A percentile compares a stretch with the other conserved stretches of the same genome.
Evolutionary conservation across 2,797 vertebrate genomes (phyloP).

Genomic region (Microcaecilia unicolor): DNA sequence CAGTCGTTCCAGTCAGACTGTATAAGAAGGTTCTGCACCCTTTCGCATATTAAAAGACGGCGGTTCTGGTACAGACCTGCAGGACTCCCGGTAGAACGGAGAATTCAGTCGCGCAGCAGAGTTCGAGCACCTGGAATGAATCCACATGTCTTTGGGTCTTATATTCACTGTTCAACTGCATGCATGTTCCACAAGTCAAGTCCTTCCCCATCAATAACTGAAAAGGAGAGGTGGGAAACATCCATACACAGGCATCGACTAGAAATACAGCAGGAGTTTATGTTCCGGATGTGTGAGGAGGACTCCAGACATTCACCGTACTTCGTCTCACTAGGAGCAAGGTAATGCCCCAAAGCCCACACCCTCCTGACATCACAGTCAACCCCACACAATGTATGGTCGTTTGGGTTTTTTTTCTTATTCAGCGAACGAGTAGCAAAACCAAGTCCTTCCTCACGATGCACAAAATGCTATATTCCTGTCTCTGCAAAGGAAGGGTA

Average conservation of each 20-base stretch:
- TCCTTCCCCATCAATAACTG: background rate
- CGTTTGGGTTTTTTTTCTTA: no score
- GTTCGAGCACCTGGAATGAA: constrained; percentile 58
- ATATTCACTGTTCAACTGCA: constrained; percentile 17
- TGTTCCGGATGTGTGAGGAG: background rate
- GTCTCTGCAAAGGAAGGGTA: constrained; percentile 15
- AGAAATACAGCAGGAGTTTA: constrained; percentile 14
- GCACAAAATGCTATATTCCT: background rate
- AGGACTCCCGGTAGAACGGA: constrained; percentile 43
- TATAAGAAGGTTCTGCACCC: no score
- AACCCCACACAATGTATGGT: constrained; percentile 2
- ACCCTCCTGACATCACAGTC: constrained; percentile 55
- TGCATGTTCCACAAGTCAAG: constrained; percentile 28
- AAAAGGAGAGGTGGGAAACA: background rate
- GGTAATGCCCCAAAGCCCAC: constrained; percentile 45
- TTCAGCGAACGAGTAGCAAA: background rate
- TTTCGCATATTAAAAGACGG: no score
- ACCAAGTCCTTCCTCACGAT: constrained; percentile 7
- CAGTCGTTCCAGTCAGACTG: no score
- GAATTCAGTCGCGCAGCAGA: constrained; percentile 32
- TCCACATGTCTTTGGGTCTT: constrained; percentile 56
- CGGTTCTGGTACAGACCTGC: constrained; percentile 53
- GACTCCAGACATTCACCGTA: constrained; percentile 35
- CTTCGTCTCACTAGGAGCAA: constrained; percentile 31
- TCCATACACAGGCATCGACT: constrained; percentile 29